A percentile compares a stretch with the other conserved stretches of the same genome.
Conservation (phyloP, 2,113 vertebrate species). For the Coryphaenoides rupestris region DNA sequence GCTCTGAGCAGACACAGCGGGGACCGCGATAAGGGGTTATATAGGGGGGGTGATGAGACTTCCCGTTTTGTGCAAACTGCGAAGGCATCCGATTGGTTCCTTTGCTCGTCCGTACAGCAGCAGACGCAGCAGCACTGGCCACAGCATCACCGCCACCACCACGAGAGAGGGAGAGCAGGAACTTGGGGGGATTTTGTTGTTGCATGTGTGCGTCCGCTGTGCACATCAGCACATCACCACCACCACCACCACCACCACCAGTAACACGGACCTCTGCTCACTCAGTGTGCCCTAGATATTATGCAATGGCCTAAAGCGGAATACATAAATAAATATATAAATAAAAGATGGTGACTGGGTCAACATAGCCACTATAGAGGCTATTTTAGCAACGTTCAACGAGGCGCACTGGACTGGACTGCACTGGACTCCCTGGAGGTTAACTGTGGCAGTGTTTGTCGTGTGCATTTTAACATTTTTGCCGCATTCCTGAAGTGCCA, state of each 20-base stretch:
- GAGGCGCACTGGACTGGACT: too few species aligned
- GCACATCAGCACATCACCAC: conserved; percentile 36
- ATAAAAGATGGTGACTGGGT: neutral
- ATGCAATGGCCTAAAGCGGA: conserved; percentile 50
- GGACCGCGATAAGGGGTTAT: neutral
- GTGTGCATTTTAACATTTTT: neutral
- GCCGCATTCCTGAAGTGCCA: neutral
- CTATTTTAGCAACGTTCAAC: too few species aligned
- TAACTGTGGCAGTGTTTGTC: neutral
- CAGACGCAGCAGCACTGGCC: too few species aligned
- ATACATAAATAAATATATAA: neutral
- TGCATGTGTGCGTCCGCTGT: conserved; percentile 16
- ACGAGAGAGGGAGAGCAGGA: neutral
- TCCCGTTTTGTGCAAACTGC: neutral
- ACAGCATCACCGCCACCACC: neutral
- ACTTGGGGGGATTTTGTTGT: too few species aligned
- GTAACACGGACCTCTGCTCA: conserved; percentile 45
- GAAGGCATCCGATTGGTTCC: conserved; percentile 8
- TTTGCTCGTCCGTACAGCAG: too few species aligned
- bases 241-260: conserved; percentile 37
- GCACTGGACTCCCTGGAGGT: too few species aligned
- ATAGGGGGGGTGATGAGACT: neutral
- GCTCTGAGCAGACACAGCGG: neutral
- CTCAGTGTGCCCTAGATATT: conserved; percentile 65
- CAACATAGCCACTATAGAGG: too few species aligned